Evolutionary conservation across 2,113 vertebrate species (phyloP), one percentile per base, ranked within the genome.

Genomic region (Galemys pyrenaicus): DNA sequence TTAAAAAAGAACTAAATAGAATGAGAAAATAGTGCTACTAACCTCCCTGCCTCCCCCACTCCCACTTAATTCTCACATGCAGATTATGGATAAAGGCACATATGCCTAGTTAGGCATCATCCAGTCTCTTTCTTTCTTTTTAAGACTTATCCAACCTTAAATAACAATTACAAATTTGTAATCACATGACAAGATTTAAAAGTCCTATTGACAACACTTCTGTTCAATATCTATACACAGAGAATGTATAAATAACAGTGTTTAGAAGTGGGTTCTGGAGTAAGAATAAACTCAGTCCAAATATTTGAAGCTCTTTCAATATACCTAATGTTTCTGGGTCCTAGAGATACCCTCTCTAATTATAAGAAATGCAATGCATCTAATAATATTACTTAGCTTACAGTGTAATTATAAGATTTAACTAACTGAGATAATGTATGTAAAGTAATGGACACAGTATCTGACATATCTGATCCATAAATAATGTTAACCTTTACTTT

Each of bases 291-390:
- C 51, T 74, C n/a, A 2, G 51, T 58, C 75, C 49, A 94, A 24
- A 9, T 26, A 67, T 88, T 88, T 97, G 28, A 62, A 82, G 37
- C 30, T 89, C 35, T 92, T 91, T 54, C 60, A 28, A 62, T 46
- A 22, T 74, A 65, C 15, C 58, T 91, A 65, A 78, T 73, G 15
- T 62, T 68, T 75, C 30, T 77, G 32, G 39, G 32, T 88, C 73
- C 94, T 56, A 94, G 24, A 24, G 17, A 84, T 44, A 75, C 1
- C 1, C 3, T 24, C 39, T 73, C 32, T 26, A 82, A 32, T 88
- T 54, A 67, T 54, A 91, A 24, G 84, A 89, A 82, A 70, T 32
- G 12, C 5, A 82, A 70, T 32, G 12, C 5, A 35, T 62, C 13
- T 95, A 73, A 56, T 74, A 92, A 28, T 58, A 86, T 39, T 26